Conservation (phyloP, 2,888 invertebrate species). For the Caenorhabditis sp. region DNA sequence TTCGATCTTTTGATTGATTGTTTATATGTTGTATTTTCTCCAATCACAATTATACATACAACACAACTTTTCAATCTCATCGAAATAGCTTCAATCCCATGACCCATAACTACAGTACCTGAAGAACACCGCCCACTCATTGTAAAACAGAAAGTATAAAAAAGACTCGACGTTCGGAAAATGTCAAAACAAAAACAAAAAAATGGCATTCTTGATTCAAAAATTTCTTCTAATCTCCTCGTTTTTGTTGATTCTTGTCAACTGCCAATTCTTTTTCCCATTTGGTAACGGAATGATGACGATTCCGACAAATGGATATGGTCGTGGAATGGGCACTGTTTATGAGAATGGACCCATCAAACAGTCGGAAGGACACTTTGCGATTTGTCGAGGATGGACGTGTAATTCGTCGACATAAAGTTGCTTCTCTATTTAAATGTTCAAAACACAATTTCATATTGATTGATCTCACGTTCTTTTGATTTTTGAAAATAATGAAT, state of each 20-base stretch:
- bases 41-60: no score
- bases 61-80: no score
- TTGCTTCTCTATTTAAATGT: no score
- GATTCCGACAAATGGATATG: slow-evolving; percentile 7
- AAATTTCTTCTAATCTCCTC: slow-evolving; percentile 2
- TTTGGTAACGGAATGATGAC: slow-evolving; percentile 20
- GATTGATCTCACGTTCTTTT: no score
- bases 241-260: neutral
- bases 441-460: no score
- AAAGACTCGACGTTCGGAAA: neutral
- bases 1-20: no score
- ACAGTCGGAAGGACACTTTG: slow-evolving; percentile 26
- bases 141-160: no score
- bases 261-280: slow-evolving; percentile 28
- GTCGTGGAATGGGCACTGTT: slow-evolving; percentile 12
- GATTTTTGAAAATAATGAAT: no score
- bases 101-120: no score
- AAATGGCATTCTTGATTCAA: neutral
- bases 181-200: neutral
- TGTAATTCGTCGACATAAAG: slow-evolving; percentile 14
- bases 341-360: slow-evolving; percentile 7
- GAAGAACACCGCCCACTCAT: no score
- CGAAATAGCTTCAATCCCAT: no score
- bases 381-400: slow-evolving; percentile 33
- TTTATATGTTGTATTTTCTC: no score